Evolutionary conservation across 2,113 vertebrate genomes (phyloP), one percentile per base, ranked within the genome.

Genomic region (Chamaetylas fuelleborni): DNA sequence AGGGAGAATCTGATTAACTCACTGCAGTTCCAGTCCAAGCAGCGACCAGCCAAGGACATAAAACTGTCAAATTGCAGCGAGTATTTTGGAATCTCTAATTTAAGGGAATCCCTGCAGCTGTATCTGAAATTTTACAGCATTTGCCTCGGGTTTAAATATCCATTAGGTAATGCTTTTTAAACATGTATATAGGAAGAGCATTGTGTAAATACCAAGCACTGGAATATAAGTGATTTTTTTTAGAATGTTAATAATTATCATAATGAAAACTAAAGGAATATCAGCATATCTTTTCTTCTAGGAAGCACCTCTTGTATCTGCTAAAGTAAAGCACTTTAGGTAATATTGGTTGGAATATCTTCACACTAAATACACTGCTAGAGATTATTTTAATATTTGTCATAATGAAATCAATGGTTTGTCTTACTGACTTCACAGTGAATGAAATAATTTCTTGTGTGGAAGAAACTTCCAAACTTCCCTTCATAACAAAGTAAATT

Each of bases 1-100:
- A 88, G 65, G 38, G 72, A 80, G 80, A 90, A 77, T 61, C 79
- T 80, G 86, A 95, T 84, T 64, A 88, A 92, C 65, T 93, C 88
- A 58, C 92, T 25, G 12, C 84, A 26, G 70, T 69, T 90, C 84
- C 76, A 82, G 72, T 36, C 69, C 74, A 43, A 71, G 40, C 12
- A 51, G 93, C 87, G 81, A 73, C 34, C 90, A 95, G 66, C 56
- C 80, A 54, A 54, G 76, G 62, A 77, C 53, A 76, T 56, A 84
- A 95, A 79, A 80, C 29, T 78, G 64, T 36, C 83, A 76, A 47
- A 90, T 29, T 90, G 81, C 79, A 78, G 22, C 6, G 8, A 57
- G n/a, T n/a, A 24, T 70, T 96, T 88, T 43, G 33, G 61, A 73
- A 77, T 80, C 69, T 91, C 67, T 50, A 67, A 72, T 67, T 85